Percentiles rank a stretch among this genome's conserved stretches.
These are phyloP conservation scores for Aphidoletes aphidimyza DNA, from an alignment of 2,888 invertebrate genomes.

Conservation along the genomic window DNA sequence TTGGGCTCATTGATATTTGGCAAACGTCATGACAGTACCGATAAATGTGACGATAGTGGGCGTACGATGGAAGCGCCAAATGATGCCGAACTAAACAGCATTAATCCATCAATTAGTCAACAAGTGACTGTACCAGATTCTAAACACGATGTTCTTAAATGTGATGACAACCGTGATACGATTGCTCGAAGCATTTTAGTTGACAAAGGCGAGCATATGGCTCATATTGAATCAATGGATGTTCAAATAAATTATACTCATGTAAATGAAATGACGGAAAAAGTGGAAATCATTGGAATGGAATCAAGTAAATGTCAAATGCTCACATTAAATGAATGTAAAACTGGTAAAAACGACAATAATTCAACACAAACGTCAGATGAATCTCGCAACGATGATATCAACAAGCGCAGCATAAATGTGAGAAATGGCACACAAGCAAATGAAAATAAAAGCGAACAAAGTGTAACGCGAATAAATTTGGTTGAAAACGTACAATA, in stretches of 20 bases:
- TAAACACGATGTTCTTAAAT: background rate
- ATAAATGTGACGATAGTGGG: slow-evolving; percentile 4
- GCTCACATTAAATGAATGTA: background rate
- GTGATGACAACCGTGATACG: background rate
- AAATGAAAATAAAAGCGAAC: background rate
- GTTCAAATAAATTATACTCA: background rate
- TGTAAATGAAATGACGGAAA: background rate
- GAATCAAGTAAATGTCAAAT: background rate
- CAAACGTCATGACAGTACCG: background rate
- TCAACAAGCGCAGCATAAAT: background rate
- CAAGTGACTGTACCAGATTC: background rate
- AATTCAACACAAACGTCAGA: background rate
- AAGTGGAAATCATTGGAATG: background rate
- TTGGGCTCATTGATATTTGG: slow-evolving; percentile 54
- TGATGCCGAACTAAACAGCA: background rate
- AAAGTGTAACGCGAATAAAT: background rate
- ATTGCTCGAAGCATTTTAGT: background rate
- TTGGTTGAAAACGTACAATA: background rate
- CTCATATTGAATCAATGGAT: background rate
- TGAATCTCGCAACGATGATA: background rate
- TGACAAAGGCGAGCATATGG: background rate
- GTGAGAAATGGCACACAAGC: background rate
- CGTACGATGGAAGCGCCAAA: background rate
- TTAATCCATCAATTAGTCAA: background rate
- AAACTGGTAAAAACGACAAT: background rate